These are phyloP conservation scores for Dynastes grantii DNA, from an alignment of 2,888 invertebrate species.

Conservation along the genomic window DNA sequence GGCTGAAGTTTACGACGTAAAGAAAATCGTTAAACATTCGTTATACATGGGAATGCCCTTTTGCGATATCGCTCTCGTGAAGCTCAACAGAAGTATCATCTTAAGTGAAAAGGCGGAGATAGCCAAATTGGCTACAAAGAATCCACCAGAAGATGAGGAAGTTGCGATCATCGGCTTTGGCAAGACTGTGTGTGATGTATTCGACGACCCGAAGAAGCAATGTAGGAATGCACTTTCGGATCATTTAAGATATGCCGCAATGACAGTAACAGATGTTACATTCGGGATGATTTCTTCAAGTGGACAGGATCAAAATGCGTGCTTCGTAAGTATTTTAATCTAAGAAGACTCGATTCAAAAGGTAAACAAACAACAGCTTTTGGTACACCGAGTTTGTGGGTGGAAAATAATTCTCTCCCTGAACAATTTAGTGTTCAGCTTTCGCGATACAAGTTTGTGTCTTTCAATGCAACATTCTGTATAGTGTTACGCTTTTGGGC, in stretches of 20 bases:
- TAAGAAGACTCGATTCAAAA: no score
- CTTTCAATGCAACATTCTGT: no score
- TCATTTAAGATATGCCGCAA: conserved; percentile 4
- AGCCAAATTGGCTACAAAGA: not conserved
- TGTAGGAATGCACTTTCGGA: not conserved
- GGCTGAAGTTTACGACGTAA: not conserved
- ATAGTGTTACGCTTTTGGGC: no score
- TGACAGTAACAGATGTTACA: not conserved
- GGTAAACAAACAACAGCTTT: no score
- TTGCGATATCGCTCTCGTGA: conserved; percentile 16
- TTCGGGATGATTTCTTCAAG: not conserved
- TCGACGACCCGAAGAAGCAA: not conserved
- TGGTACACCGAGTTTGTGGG: no score
- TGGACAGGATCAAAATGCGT: conserved; percentile 12
- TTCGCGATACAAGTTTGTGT: no score
- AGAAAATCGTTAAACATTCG: conserved; percentile 5
- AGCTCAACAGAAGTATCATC: not conserved
- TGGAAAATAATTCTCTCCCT: no score
- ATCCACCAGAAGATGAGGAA: not conserved
- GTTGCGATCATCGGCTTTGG: conserved; percentile 16
- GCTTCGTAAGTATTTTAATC: conserved; percentile 17
- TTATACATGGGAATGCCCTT: not conserved
- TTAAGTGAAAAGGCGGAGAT: not conserved
- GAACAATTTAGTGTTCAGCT: no score
- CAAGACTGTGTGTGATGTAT: not conserved